phyloP scores from a whole-genome alignment of 2,797 vertebrate genomes.

The Tenualosa thibaudeaui region DNA sequence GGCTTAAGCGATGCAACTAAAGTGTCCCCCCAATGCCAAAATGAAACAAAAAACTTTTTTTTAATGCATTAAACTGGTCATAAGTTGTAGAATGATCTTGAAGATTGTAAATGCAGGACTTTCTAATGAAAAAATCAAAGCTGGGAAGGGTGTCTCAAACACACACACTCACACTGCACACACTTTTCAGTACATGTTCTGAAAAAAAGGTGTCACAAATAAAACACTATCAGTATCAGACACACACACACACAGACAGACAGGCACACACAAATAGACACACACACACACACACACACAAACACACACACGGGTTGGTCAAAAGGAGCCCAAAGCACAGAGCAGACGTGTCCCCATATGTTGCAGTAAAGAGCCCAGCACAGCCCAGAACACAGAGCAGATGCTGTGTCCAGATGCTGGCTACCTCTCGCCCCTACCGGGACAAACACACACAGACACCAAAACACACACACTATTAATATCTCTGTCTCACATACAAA shows the following conservation, averaged over 20 bases:
- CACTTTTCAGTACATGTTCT: no score
- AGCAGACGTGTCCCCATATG: conserved; percentile 17
- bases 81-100: no score
- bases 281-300: conserved; percentile 1
- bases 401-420: conserved; percentile 14
- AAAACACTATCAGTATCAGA: neutral
- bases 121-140: neutral
- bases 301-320: neutral
- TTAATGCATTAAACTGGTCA: no score
- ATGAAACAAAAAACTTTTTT: no score
- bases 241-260: neutral
- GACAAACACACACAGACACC: neutral
- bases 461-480: no score
- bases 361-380: neutral
- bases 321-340: neutral
- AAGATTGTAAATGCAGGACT: no score
- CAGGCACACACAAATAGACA: neutral
- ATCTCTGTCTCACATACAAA: no score
- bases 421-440: neutral
- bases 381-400: neutral
- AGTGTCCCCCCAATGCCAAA: no score
- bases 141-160: neutral
- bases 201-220: neutral
- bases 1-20: no score
- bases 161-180: neutral